Evolutionary conservation across 2,888 invertebrate genomes (phyloP), one percentile per base, ranked within the genome.

Genomic region (Gasteruption jaculator): DNA sequence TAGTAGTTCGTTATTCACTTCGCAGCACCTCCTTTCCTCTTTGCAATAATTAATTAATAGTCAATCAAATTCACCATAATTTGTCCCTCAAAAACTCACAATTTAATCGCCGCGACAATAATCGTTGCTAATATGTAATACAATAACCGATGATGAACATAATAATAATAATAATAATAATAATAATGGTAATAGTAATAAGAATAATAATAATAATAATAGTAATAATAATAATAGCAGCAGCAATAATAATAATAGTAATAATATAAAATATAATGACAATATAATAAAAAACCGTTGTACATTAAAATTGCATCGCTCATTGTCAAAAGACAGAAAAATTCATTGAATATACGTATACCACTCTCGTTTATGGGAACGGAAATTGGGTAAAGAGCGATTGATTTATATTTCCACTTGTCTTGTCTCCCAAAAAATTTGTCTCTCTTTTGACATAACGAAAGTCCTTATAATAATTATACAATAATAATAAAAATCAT

Each of bases 11-110:
- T 60, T 66, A 64, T n/a, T n/a, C n/a, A n/a, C n/a, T n/a, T n/a
- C n/a, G n/a, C n/a, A n/a, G n/a, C n/a, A n/a, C n/a, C n/a, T n/a
- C n/a, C n/a, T n/a, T n/a, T n/a, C n/a, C n/a, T n/a, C n/a, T n/a
- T n/a, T n/a, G n/a, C n/a, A n/a, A n/a, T n/a, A n/a, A n/a, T 65
- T 65, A 64, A 61, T 58, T 62, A 63, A 61, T 66, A 65, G 56
- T 65, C 60, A 61, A 64, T 64, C 56, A 58, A 57, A 51, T 45
- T 59, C 57, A 58, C 56, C 50, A 51, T 53, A 59, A n/a, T n/a
- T n/a, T n/a, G n/a, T n/a, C n/a, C n/a, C n/a, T n/a, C n/a, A 56
- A 57, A 54, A 52, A 58, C 58, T 55, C 55, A 53, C 57, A 56
- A 53, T 52, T 51, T 47, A 50, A 55, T 55, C 45, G 50, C 44